Percentiles rank a stretch among this genome's conserved stretches.
Conservation (phyloP, 2,888 invertebrate species). For the Pycnomerus fuliginosus region DNA sequence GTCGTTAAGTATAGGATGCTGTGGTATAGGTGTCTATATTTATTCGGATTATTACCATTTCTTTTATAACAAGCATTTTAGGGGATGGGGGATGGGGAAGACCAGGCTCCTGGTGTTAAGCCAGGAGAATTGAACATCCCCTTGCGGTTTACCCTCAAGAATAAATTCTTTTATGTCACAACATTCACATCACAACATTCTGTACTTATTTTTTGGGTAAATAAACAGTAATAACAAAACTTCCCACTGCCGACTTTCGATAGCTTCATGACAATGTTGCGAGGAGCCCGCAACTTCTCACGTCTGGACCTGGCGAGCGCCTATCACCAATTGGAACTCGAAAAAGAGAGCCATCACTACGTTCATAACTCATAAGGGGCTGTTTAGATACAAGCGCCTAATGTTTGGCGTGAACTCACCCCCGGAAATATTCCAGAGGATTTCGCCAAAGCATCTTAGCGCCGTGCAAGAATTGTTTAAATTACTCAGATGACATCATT, state of each 20-base stretch:
- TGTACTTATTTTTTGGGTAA: too few species aligned
- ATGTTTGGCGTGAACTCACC: conserved; percentile 45
- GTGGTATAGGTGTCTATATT: too few species aligned
- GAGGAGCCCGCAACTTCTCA: conserved; percentile 35
- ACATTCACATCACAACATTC: too few species aligned
- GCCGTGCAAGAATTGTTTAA: conserved; percentile 33
- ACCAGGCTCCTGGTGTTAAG: too few species aligned
- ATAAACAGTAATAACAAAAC: too few species aligned
- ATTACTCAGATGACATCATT: conserved; percentile 39
- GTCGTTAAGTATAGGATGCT: too few species aligned
- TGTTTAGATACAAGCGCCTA: conserved; percentile 38
- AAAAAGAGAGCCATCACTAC: conserved; percentile 25
- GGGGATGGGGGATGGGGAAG: too few species aligned
- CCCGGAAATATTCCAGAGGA: conserved; percentile 36
- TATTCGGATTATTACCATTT: too few species aligned
- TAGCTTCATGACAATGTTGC: conserved; percentile 29
- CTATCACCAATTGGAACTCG: conserved; percentile 37
- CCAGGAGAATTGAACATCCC: too few species aligned
- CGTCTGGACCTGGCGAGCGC: conserved; percentile 29
- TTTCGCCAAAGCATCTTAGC: conserved; percentile 36
- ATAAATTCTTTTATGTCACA: too few species aligned
- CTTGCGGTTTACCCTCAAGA: too few species aligned
- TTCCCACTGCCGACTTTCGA: conserved; percentile 35
- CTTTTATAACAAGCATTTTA: too few species aligned
- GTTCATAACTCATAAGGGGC: conserved; percentile 7